phyloP scores from a whole-genome alignment of 1,140 invertebrate species.

The Drosophila kanapiae region DNA sequence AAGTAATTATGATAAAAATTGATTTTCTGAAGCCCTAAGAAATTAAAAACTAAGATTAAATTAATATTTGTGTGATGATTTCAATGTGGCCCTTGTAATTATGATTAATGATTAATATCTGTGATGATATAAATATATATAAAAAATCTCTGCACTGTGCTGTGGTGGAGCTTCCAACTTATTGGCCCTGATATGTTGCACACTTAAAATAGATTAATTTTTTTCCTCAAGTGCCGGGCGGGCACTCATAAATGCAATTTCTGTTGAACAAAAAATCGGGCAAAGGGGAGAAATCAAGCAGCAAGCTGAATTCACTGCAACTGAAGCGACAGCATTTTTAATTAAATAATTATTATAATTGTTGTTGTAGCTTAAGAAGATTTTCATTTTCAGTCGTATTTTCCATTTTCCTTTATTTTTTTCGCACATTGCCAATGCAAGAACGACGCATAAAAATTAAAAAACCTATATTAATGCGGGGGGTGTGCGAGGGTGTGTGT shows the following conservation, averaged over 20 bases:
- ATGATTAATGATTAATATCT: background rate
- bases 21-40: background rate
- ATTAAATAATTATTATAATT: conserved; percentile 81
- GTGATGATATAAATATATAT: background rate
- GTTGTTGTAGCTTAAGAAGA: conserved; percentile 75
- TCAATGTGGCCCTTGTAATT: background rate
- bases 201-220: conserved; percentile 76
- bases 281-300: conserved; percentile 35
- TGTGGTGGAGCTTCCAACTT: too few relatives aligned
- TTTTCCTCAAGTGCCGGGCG: conserved; percentile 38
- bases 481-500: conserved; percentile 11
- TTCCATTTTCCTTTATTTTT: conserved; percentile 12
- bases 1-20: background rate
- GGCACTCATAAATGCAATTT: conserved; percentile 67
- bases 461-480: conserved; percentile 10
- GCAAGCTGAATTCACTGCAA: conserved; percentile 31
- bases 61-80: background rate
- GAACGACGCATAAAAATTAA: conserved; percentile 33
- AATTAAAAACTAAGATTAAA: background rate
- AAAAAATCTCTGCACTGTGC: background rate
- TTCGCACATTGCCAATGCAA: conserved; percentile 35
- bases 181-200: conserved; percentile 15
- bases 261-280: conserved; percentile 47
- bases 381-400: conserved; percentile 55
- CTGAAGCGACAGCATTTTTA: conserved; percentile 67